Percentiles rank a stretch among this genome's conserved stretches.
phyloP scores from a whole-genome alignment of 2,888 invertebrate species.

The Mythimna albipuncta region DNA sequence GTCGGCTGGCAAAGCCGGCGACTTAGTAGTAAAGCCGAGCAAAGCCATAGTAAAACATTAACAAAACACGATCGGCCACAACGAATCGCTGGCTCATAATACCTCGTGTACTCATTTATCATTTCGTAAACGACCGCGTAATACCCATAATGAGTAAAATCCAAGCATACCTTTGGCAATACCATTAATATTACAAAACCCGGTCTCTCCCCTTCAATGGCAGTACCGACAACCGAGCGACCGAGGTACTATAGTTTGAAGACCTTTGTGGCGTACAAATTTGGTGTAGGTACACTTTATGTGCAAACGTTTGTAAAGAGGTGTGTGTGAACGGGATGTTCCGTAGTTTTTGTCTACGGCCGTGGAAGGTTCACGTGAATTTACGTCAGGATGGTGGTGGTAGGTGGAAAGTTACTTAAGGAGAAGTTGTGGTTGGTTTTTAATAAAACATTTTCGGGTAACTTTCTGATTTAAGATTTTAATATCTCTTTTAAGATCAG shows the following conservation, averaged over 20 bases:
- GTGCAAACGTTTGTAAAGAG: slow-evolving; percentile 8
- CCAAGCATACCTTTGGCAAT: slow-evolving; percentile 88
- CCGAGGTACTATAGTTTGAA: slow-evolving; percentile 59
- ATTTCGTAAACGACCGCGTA: slow-evolving; percentile 87
- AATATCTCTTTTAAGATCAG: neutral
- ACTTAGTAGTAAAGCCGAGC: slow-evolving; percentile 70
- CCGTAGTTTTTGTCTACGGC: slow-evolving; percentile 25
- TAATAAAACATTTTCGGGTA: slow-evolving; percentile 2
- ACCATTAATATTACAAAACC: slow-evolving; percentile 87
- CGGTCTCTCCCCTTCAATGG: slow-evolving; percentile 75
- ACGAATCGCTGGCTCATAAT: slow-evolving; percentile 78
- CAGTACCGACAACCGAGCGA: slow-evolving; percentile 52
- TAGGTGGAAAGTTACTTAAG: slow-evolving; percentile 9
- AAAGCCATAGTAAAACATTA: slow-evolving; percentile 80
- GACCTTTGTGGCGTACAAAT: slow-evolving; percentile 57
- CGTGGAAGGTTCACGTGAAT: slow-evolving; percentile 1
- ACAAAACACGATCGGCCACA: slow-evolving; percentile 79
- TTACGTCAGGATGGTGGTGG: neutral
- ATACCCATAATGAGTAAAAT: slow-evolving; percentile 90
- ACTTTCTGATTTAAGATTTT: neutral
- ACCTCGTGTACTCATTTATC: slow-evolving; percentile 86
- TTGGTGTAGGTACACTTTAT: slow-evolving; percentile 39
- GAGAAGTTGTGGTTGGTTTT: neutral
- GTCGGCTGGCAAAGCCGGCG: slow-evolving; percentile 58
- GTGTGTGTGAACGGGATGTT: neutral